Evolutionary conservation across 2,797 vertebrate genomes (phyloP).

Genomic region (Pseudomugil tenellus): DNA sequence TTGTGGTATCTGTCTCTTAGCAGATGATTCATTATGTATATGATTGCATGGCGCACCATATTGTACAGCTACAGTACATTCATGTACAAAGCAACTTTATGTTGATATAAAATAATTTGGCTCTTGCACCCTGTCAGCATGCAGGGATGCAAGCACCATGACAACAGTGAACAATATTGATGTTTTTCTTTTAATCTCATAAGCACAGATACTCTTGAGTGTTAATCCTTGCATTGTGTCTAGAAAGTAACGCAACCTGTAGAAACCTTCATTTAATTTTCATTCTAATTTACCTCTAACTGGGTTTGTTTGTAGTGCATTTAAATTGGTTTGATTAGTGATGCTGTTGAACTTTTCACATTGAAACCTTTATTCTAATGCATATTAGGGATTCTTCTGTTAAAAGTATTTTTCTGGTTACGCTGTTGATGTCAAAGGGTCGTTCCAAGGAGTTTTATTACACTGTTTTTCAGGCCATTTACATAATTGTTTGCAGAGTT

Average conservation of each 20-base stretch:
- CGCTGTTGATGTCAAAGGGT: neutral
- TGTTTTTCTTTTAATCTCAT: neutral
- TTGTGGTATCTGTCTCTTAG: too few relatives aligned
- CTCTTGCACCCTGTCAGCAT: too few relatives aligned
- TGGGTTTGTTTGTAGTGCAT: neutral
- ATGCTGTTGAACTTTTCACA: neutral
- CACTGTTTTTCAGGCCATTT: neutral
- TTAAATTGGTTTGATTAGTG: neutral
- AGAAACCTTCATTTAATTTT: neutral
- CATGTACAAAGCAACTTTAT: too few relatives aligned
- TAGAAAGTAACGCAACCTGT: too few relatives aligned
- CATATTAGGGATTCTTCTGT: neutral
- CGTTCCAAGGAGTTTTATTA: neutral
- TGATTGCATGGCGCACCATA: too few relatives aligned
- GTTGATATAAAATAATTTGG: too few relatives aligned
- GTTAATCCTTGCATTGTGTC: too few relatives aligned
- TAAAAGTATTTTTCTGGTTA: neutral
- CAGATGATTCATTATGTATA: too few relatives aligned
- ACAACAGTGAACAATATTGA: too few relatives aligned
- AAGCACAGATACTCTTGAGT: neutral
- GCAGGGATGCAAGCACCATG: too few relatives aligned
- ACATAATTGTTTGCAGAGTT: neutral
- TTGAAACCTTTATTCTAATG: neutral
- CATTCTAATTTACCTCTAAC: neutral
- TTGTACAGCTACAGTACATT: too few relatives aligned